Conservation (phyloP, 64 coral and sea anemone genomes). For the Actinia tenebrosa region DNA sequence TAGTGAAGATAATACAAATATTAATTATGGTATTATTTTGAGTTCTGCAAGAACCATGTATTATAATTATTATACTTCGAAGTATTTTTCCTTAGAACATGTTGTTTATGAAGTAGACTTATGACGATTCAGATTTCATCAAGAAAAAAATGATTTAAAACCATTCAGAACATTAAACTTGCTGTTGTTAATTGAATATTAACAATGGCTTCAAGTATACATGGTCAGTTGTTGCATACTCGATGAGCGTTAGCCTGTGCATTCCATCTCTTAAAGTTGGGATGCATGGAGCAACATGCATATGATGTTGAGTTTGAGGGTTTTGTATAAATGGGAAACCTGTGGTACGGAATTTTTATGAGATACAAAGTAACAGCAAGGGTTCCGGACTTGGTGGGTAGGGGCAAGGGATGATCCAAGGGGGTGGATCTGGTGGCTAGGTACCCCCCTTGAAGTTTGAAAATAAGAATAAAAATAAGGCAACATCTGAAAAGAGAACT, state of each 20-base stretch:
- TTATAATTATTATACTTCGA: slow-evolving; percentile 14
- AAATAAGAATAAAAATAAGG: too few species aligned
- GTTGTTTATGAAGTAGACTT: slow-evolving; percentile 20
- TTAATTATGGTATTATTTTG: slow-evolving; percentile 1
- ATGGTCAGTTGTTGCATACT: background rate
- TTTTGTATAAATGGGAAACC: too few species aligned
- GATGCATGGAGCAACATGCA: too few species aligned
- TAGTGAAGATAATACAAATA: background rate
- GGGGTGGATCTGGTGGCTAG: too few species aligned
- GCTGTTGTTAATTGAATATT: background rate
- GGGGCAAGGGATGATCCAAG: too few species aligned
- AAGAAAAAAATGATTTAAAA: background rate
- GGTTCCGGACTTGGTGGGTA: too few species aligned
- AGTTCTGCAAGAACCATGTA: background rate
- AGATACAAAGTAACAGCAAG: too few species aligned
- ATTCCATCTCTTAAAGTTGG: too few species aligned
- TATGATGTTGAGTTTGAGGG: too few species aligned
- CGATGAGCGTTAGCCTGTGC: background rate
- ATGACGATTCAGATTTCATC: background rate
- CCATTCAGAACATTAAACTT: slow-evolving; percentile 19
- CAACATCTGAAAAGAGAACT: too few species aligned
- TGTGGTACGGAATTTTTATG: too few species aligned
- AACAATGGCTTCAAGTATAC: background rate
- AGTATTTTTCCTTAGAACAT: slow-evolving; percentile 28
- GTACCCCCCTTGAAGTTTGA: too few species aligned